These are phyloP conservation scores for Ptychoptera contaminata DNA, from an alignment of 2,888 invertebrate genomes.

Conservation along the genomic window DNA sequence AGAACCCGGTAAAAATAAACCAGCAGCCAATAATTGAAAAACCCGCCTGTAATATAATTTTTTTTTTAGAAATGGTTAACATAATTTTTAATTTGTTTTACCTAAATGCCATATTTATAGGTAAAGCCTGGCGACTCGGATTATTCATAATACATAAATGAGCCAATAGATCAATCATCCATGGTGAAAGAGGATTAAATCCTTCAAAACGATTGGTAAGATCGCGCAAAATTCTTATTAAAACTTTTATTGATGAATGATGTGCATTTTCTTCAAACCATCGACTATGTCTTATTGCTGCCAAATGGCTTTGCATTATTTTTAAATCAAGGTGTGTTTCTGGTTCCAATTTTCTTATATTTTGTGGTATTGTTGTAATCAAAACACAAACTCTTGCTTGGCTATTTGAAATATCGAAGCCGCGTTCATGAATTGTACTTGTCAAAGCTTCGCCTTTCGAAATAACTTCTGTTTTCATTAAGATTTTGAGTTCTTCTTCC, in stretches of 20 bases:
- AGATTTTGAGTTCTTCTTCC: slow-evolving; percentile 67
- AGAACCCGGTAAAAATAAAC: slow-evolving; percentile 87
- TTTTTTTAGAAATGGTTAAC: background rate
- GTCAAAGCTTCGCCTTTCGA: slow-evolving; percentile 38
- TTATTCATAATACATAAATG: slow-evolving; percentile 96
- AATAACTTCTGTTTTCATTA: slow-evolving; percentile 45
- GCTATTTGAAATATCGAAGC: slow-evolving; percentile 75
- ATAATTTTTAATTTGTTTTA: slow-evolving; percentile 19
- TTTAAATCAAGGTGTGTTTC: slow-evolving; percentile 62
- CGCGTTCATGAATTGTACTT: slow-evolving; percentile 46
- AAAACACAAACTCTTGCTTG: slow-evolving; percentile 80
- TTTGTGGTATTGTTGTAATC: slow-evolving; percentile 87
- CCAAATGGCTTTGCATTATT: slow-evolving; percentile 74
- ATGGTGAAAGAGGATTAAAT: slow-evolving; percentile 79
- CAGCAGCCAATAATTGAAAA: slow-evolving; percentile 81
- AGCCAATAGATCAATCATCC: slow-evolving; percentile 92
- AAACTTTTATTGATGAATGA: slow-evolving; percentile 88
- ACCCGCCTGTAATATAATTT: slow-evolving; percentile 40
- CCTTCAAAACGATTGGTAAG: slow-evolving; percentile 79
- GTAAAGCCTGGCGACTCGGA: slow-evolving; percentile 79
- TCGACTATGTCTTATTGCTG: slow-evolving; percentile 86
- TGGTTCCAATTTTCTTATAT: slow-evolving; percentile 82
- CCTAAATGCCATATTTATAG: slow-evolving; percentile 78
- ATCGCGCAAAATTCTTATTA: slow-evolving; percentile 88
- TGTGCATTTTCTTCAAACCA: slow-evolving; percentile 99